These are phyloP conservation scores for human DNA, from an alignment of 2,113 vertebrate species.

Conservation along the genomic window GRCh38 chr7:23523001-23523500, in stretches of 20 bases:
- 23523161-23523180: neutral
- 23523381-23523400: neutral
- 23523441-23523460: slow-evolving; percentile 3
- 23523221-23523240: neutral
- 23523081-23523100: neutral
- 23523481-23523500: slow-evolving; percentile 4
- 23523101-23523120: neutral
- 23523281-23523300: neutral
- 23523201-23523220: neutral
- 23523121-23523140: neutral
- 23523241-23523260: neutral
- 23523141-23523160: neutral
- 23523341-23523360: too few species aligned
- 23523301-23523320: slow-evolving; percentile 24
- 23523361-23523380: neutral
- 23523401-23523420: neutral
- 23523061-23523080: neutral
- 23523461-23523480: neutral
- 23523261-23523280: neutral
- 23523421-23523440: slow-evolving; percentile 4
- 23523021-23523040: neutral
- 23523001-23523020: slow-evolving; percentile 10
- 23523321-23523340: slow-evolving; percentile 11
- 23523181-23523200: neutral
- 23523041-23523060: neutral